Percentiles rank a stretch among this genome's conserved stretches.
Evolutionary conservation across 1,140 invertebrate species (phyloP).

Genomic region (Bombyx mandarina): DNA sequence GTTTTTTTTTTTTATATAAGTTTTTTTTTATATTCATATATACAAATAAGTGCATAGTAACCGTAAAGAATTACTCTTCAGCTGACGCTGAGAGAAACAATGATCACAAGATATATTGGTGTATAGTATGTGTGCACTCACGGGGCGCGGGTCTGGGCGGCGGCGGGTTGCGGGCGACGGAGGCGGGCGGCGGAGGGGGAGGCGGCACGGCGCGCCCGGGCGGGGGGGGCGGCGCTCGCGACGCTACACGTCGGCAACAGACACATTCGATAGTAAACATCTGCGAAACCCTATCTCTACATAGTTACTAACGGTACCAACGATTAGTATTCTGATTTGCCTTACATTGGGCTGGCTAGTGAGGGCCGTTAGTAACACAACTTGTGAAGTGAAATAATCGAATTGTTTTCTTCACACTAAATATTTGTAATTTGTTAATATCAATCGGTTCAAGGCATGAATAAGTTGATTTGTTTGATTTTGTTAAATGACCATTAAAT

Average conservation of each 20-base stretch:
- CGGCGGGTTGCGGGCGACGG: slow-evolving; percentile 30
- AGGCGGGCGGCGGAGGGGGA: slow-evolving; percentile 63
- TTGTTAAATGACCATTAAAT: neutral
- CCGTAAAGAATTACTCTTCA: neutral
- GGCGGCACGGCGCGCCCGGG: slow-evolving; percentile 61
- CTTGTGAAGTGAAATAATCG: neutral
- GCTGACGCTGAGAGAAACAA: neutral
- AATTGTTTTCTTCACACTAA: no score
- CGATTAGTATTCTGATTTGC: no score
- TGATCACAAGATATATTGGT: neutral
- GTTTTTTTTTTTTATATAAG: no score
- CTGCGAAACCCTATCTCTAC: neutral
- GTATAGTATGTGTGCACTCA: slow-evolving; percentile 17
- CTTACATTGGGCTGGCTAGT: no score
- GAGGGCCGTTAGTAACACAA: neutral
- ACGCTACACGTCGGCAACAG: slow-evolving; percentile 17
- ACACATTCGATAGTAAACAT: slow-evolving; percentile 4
- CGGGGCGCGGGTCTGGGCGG: slow-evolving; percentile 35
- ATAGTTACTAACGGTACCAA: no score
- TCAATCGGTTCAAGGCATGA: neutral
- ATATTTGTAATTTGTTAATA: no score
- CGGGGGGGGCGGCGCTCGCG: slow-evolving; percentile 58
- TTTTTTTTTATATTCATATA: no score
- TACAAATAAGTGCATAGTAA: neutral
- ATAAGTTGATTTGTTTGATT: slow-evolving; percentile 2